Conservation (phyloP, 2,797 vertebrate species). For the Chanos chanos region DNA sequence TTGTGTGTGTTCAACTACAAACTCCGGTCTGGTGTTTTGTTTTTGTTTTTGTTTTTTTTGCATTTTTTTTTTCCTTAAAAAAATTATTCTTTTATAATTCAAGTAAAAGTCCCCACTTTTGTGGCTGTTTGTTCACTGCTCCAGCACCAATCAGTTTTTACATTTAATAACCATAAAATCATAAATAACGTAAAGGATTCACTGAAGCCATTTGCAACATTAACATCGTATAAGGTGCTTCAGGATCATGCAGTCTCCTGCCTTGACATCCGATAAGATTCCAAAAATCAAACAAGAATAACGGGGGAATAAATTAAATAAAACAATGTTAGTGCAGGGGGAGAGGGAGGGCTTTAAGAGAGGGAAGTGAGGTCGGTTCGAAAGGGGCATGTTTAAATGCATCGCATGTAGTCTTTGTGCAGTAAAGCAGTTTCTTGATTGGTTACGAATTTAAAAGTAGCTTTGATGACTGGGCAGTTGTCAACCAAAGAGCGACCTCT, state of each 20-base stretch:
- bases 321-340: background rate
- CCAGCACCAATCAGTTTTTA: constrained; percentile 23
- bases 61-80: constrained; percentile 51
- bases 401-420: too few relatives aligned
- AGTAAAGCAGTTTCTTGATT: too few relatives aligned
- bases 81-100: constrained; percentile 49
- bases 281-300: background rate
- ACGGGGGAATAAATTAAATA: background rate
- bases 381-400: too few relatives aligned
- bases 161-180: constrained; percentile 59
- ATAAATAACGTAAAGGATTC: constrained; percentile 48
- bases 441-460: too few relatives aligned
- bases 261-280: background rate
- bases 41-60: constrained; percentile 60
- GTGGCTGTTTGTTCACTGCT: constrained; percentile 41
- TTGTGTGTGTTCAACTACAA: constrained; percentile 32
- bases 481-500: background rate
- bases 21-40: too few relatives aligned
- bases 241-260: constrained; percentile 15
- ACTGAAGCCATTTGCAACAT: constrained; percentile 9
- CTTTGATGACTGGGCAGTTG: too few relatives aligned
- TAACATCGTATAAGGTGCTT: constrained; percentile 58
- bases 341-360: background rate
- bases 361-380: background rate
- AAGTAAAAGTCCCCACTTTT: constrained; percentile 52